Conservation (phyloP, 2,113 vertebrate species). For the Equus quagga region DNA sequence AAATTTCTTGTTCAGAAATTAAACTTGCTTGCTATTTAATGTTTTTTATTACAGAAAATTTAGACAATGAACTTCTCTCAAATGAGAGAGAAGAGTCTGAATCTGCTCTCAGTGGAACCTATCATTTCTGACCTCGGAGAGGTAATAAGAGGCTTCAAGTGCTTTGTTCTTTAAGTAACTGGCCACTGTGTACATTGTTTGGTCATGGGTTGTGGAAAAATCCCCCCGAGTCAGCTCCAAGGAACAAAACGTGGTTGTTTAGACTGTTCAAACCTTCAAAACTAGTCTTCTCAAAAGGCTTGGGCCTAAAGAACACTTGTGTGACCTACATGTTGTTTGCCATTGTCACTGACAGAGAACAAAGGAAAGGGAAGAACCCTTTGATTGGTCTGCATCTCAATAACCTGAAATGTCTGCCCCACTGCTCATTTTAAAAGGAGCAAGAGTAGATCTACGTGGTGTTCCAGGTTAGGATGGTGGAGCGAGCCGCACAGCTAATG, state of each 20-base stretch:
- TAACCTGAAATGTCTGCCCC: neutral
- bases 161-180: neutral
- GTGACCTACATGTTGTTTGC: neutral
- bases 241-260: neutral
- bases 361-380: neutral
- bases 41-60: neutral
- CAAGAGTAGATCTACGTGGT: neutral
- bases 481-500: neutral
- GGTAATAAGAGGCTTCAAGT: neutral
- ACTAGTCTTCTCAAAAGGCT: neutral
- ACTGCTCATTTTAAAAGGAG: neutral
- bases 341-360: neutral
- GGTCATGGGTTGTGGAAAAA: neutral
- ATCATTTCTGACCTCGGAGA: neutral
- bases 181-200: neutral
- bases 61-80: neutral
- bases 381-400: neutral
- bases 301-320: neutral
- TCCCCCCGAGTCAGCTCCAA: neutral
- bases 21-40: neutral
- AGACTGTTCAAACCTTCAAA: neutral
- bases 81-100: neutral
- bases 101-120: neutral
- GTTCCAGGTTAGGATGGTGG: neutral
- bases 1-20: slow-evolving; percentile 16